Evolutionary conservation across 1,140 invertebrate species (phyloP).

Genomic region (Cryptotermes secundus): DNA sequence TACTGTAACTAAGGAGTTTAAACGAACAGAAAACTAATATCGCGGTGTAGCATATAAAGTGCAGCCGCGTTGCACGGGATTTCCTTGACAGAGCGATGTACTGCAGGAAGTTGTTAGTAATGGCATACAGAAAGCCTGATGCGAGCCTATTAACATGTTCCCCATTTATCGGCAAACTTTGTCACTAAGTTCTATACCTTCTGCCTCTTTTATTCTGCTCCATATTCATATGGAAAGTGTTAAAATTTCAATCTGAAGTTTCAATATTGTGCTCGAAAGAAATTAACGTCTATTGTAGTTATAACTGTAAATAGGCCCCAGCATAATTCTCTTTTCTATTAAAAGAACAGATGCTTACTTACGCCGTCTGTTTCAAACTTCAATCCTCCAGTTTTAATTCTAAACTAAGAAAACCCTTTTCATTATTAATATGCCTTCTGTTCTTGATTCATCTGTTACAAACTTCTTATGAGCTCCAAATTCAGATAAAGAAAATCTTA

Average conservation of each 20-base stretch:
- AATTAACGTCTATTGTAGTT: neutral
- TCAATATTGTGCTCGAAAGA: neutral
- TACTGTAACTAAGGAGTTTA: too few relatives aligned
- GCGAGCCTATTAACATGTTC: too few relatives aligned
- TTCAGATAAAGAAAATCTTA: neutral
- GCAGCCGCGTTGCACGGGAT: too few relatives aligned
- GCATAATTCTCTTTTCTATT: neutral
- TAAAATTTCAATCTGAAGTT: neutral
- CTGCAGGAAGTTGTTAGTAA: too few relatives aligned
- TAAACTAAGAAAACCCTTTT: neutral
- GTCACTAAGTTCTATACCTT: neutral
- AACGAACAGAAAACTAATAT: too few relatives aligned
- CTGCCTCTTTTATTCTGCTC: neutral
- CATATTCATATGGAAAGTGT: neutral
- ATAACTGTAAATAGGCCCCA: neutral
- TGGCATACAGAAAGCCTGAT: too few relatives aligned
- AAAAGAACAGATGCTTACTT: neutral
- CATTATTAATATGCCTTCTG: neutral
- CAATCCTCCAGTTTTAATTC: neutral
- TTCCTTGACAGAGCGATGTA: too few relatives aligned
- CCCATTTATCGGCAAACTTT: neutral
- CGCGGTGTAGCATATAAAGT: too few relatives aligned
- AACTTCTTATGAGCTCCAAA: neutral
- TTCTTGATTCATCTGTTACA: neutral
- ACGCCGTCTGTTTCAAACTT: neutral